Evolutionary conservation across 2,113 vertebrate species (phyloP).

Genomic region (Ophthalmotilapia sp.): DNA sequence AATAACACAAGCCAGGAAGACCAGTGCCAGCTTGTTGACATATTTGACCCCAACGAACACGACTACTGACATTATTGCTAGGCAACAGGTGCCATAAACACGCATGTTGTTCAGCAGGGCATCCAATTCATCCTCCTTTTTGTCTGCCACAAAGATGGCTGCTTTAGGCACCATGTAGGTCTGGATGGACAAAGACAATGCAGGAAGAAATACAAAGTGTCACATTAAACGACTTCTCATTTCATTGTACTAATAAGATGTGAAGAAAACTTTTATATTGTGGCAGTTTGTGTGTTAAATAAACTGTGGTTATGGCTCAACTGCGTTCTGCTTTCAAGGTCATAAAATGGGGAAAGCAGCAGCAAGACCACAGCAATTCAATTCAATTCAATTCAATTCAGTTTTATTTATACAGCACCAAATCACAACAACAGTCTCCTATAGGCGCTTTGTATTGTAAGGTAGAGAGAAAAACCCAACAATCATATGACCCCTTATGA

Average conservation of each 20-base stretch:
- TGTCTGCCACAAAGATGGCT: conserved; percentile 78
- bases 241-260: neutral
- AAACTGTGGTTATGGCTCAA: neutral
- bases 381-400: neutral
- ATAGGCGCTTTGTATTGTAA: neutral
- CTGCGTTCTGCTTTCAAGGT: neutral
- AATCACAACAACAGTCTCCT: neutral
- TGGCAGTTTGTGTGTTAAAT: neutral
- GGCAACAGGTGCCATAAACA: conserved; percentile 85
- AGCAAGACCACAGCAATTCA: neutral
- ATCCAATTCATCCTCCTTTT: conserved; percentile 47
- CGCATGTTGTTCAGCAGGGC: conserved; percentile 93
- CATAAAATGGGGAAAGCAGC: neutral
- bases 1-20: conserved; percentile 91
- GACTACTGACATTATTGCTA: conserved; percentile 83
- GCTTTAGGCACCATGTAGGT: conserved; percentile 89
- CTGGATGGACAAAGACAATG: conserved; percentile 51
- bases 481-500: neutral
- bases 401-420: neutral
- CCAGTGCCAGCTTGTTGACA: conserved; percentile 91
- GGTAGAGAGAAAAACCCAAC: neutral
- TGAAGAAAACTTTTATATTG: neutral
- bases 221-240: neutral
- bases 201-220: neutral
- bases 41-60: conserved; percentile 96